Evolutionary conservation across 2,797 vertebrate species (phyloP), one percentile per base, ranked within the genome.

Genomic region (Nyctalus aviator): DNA sequence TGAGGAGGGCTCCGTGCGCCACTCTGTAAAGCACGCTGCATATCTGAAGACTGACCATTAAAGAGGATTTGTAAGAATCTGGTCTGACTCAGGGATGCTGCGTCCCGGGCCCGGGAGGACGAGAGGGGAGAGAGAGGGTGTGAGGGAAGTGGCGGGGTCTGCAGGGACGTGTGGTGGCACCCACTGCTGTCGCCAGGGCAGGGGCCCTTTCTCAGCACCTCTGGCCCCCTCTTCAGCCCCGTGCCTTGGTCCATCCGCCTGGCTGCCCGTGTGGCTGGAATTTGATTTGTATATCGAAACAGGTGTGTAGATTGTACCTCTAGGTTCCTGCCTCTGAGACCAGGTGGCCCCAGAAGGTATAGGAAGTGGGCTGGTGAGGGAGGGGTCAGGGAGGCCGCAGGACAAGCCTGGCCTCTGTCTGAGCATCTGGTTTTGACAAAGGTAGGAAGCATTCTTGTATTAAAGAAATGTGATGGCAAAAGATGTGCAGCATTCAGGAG

Each of bases 61-160:
- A 97, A 97, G 59, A 86, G 25, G 53, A 57, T 95, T 95, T 96
- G 44, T 96, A 95, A 96, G 21, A 46, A 84, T n/a, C 48, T 17
- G 6, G 84, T 50, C 44, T 57, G 50, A 25, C 4, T 3, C 6
- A 5, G 75, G 30, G 71, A 2, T 17, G 27, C 75, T 59, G 41
- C 57, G 55, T 62, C 76, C 3, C 0, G 3, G 82, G 46, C 1
- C 6, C 6, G 6, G 18, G 32, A 5, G 76, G 46, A 32, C 41
- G 9, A 3, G 3, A 37, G 9, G 1, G 32, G 15, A 1, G 11
- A 3, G 14, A 14, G 20, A 2, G 15, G 0, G 21, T 8, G 25
- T 17, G 32, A 44, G 21, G 1, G 1, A 13, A 20, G 25, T 1
- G 30, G 14, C 78, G 1, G 5, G 30, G 20, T 46, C 48, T 30